Base-by-base conservation (phyloP, 2,113 vertebrate species). In the Bufo gargarizans region DNA sequence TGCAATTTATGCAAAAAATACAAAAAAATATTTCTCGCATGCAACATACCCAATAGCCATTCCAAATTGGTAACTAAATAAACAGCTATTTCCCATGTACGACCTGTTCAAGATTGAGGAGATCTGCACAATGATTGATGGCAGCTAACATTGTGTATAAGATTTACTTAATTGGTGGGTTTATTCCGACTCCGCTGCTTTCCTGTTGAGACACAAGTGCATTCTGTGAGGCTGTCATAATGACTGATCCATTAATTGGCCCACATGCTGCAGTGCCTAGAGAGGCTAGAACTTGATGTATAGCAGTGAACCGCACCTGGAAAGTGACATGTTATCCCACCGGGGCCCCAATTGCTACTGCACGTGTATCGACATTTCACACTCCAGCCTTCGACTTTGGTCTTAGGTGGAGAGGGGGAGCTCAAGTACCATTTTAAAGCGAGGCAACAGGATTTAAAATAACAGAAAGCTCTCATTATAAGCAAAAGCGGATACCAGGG, bases 381-480 rank as follows among this genome's bases (percentile, higher is more conserved):
- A 47, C 58, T 20, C 58, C 79, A 63, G 58, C 19, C n/a, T 20
- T 63, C 4, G 12, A 17, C 59, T 65, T 2, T n/a, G 17, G 58
- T 47, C 58, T 47, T 63, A 4, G 58, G 55, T 13, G 9, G 59
- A 63, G 43, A 82, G 80, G 80, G 59, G 80, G 79, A 61, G 33
- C 33, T 49, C 45, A 19, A 19, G n/a, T 6, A 2, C 82, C 19
- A 47, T 43, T 4, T 6, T 59, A 22, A 67, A 14, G 12, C n/a
- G 63, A 49, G 43, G 58, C 43, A 69, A 49, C 71, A 17, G 63
- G 59, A 71, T 63, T 6, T 22, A 12, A 16, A 47, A 49, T 13
- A 67, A 50, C 45, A 50, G 11, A 47, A 56, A 33, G 53, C n/a
- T 79, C n/a, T 56, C 77, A 58, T 79, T 79, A 79, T 80, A 80